Base-by-base conservation (phyloP, 1,140 invertebrate species). In the Sweltsa coloradensis region DNA sequence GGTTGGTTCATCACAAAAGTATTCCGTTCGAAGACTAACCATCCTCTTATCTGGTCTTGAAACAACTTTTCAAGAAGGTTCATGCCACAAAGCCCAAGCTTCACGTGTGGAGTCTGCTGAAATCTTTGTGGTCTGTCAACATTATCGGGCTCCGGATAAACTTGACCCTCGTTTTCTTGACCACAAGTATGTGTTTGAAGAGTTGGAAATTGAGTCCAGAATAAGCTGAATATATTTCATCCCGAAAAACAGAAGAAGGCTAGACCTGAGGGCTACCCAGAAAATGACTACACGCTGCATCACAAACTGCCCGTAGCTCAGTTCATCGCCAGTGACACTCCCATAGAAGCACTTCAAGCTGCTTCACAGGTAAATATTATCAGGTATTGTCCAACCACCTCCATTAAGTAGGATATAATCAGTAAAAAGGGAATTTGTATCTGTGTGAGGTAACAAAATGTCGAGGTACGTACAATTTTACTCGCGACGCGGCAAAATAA, bases 1-100 rank as follows among this genome's bases (percentile, higher is more conserved):
- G 97, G 97, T 36, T 97, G 85, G 81, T 99, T 99, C 71, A 76
- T 99, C 0, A 98, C 97, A 1, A 99, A 99, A 76, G 82, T 99
- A 1, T 99, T 99, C 65, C 75, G 97, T 45, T 99, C 94, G 1
- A 97, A 94, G 71, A 97, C 99, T 70, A 99, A 99, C 63, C 79
- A 96, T 64, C 74, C 92, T 0, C 61, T 99, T 1, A 62, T 99
- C 29, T 97, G 91, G 89, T 97, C 0, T 78, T 99, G 19, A 90
- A 95, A 61, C 94, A 99, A 62, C 73, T 99, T 7, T 99, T 99
- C 61, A 90, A 78, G 58, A 88, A 87, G 68, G 90, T 97, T 18
- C 89, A 97, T 65, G 89, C 94, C 2, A 99, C 96, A 29, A 99
- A 99, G 70, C 97, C 97, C 89, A 93, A 66, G 96, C 97, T 0